These are phyloP conservation scores for Prostheceraeus crozeri DNA, from an alignment of 2,888 invertebrate species.

Conservation along the genomic window DNA sequence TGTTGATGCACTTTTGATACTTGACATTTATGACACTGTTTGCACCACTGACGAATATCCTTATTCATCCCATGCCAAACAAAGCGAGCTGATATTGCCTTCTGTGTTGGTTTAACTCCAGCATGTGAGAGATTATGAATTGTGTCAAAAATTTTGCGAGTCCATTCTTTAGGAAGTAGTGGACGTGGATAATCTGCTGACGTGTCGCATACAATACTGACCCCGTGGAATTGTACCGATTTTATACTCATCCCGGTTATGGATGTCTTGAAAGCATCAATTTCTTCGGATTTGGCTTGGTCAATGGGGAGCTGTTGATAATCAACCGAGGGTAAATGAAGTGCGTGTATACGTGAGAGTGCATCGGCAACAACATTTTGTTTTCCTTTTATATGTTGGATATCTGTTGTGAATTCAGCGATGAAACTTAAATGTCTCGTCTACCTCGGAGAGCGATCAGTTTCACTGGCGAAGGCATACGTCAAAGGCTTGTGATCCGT, in stretches of 20 bases:
- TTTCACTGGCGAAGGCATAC: slow-evolving; percentile 48
- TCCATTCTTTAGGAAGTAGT: slow-evolving; percentile 31
- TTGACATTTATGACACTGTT: slow-evolving; percentile 48
- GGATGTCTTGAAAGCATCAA: too few species aligned
- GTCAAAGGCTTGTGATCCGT: slow-evolving; percentile 44
- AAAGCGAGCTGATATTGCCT: slow-evolving; percentile 32
- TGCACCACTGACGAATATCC: slow-evolving; percentile 45
- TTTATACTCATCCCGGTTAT: too few species aligned
- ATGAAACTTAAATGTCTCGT: slow-evolving; percentile 12
- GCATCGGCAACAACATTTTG: slow-evolving; percentile 31
- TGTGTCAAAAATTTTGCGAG: not conserved
- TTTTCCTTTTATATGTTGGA: not conserved
- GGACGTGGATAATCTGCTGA: slow-evolving; percentile 36
- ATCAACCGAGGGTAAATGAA: too few species aligned
- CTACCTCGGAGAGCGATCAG: slow-evolving; percentile 5
- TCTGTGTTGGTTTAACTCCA: slow-evolving; percentile 13
- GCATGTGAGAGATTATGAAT: slow-evolving; percentile 27
- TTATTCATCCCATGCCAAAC: slow-evolving; percentile 29
- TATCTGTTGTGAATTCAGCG: slow-evolving; percentile 17
- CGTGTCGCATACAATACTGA: slow-evolving; percentile 30
- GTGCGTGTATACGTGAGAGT: slow-evolving; percentile 25
- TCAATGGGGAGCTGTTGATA: too few species aligned
- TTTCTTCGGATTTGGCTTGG: too few species aligned
- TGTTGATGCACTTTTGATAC: slow-evolving; percentile 47
- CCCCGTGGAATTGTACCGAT: too few species aligned